Conservation (phyloP, 2,113 vertebrate species). For the Calidris pygmaea region DNA sequence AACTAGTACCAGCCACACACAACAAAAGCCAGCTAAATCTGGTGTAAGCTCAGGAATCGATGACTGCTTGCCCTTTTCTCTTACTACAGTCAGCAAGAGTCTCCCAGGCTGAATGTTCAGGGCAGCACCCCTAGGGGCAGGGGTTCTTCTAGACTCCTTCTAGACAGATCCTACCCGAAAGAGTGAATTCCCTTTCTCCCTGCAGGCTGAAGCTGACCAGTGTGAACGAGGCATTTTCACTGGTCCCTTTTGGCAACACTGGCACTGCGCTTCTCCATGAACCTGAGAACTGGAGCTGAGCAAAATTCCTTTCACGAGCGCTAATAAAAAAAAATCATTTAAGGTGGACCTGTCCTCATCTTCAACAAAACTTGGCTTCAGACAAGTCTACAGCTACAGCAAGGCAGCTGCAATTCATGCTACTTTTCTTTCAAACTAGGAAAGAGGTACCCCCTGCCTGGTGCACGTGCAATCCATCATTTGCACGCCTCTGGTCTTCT, state of each 20-base stretch:
- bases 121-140: background rate
- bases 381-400: background rate
- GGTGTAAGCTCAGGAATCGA: background rate
- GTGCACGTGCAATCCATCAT: background rate
- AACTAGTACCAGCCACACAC: constrained; percentile 51
- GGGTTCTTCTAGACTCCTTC: background rate
- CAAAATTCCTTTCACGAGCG: background rate
- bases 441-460: background rate
- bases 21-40: constrained; percentile 43
- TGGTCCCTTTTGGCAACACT: background rate
- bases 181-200: background rate
- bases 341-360: background rate
- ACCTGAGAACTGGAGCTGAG: background rate
- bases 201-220: background rate
- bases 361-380: background rate
- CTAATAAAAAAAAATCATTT: background rate
- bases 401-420: background rate
- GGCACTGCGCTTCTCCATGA: background rate
- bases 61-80: constrained; percentile 14
- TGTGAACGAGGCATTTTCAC: background rate
- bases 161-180: background rate
- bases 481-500: background rate
- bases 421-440: background rate
- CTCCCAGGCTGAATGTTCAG: rapidly evolving
- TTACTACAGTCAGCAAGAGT: background rate